Percentiles rank a stretch among this genome's conserved stretches.
phyloP scores from a whole-genome alignment of 2,113 vertebrate species.

The Lepidothrix coronata region DNA sequence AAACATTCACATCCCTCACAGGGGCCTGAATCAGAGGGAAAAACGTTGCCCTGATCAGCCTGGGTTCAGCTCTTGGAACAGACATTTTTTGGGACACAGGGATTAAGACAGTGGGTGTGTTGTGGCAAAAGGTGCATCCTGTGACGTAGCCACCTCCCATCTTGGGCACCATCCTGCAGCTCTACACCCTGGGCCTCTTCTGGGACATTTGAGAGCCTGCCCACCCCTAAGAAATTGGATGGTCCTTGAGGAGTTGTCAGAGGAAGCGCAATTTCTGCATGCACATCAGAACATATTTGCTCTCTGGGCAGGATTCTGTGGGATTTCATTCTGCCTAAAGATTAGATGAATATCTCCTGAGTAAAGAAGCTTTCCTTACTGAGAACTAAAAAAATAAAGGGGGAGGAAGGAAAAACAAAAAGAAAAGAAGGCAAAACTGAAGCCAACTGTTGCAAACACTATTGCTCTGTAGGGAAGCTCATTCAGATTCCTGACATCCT shows the following conservation, averaged over 20 bases:
- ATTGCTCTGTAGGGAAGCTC: background rate
- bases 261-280: background rate
- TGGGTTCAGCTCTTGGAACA: background rate
- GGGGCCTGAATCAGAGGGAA: background rate
- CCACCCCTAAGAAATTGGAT: background rate
- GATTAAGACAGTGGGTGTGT: background rate
- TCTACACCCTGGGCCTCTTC: background rate
- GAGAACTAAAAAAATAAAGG: background rate
- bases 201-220: background rate
- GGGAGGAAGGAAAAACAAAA: background rate
- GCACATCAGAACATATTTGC: background rate
- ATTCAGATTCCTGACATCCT: background rate
- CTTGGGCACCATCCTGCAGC: background rate
- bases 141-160: background rate
- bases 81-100: background rate
- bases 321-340: background rate
- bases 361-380: background rate
- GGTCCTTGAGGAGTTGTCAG: background rate
- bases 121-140: background rate
- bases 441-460: background rate
- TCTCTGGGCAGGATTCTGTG: background rate
- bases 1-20: conserved; percentile 32
- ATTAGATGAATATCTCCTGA: background rate
- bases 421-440: background rate
- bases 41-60: background rate